Base-by-base conservation (phyloP, 2,797 vertebrate genomes). In the Cetoscarus ocellatus region DNA sequence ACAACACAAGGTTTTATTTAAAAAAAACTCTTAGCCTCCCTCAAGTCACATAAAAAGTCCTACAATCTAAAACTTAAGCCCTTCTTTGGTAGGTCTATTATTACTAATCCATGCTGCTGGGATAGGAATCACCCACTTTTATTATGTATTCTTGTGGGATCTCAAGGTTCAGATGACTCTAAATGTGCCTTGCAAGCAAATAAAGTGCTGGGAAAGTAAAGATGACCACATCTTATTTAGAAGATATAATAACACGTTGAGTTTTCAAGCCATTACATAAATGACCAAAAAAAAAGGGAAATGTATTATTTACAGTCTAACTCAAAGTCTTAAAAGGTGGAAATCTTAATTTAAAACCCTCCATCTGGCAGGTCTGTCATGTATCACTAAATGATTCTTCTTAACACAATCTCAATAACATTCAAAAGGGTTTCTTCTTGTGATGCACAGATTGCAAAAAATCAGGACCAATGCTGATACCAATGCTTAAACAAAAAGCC, bases 41-140 rank as follows among this genome's bases (percentile, higher is more conserved):
- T 18, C 3, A 0, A 27, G 45, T 12, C 54, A n/a, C 14, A 18
- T 45, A 54, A 68, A 70, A 13, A 76, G 19, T 42, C 61, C 10
- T 9, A 38, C 51, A 64, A 42, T 71, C 36, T 13, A 40, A 64
- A 34, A 47, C 27, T 48, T 55, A 14, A 72, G 54, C 60, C 57
- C 14, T 69, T 51, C 15, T 68, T 68, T 79, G 63, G 43, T 54
- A 63, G 18, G 13, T 76, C 34, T 43, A 57, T 57, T 56, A 49
- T 38, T 69, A 35, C 18, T 68, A 56, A 58, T 57, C 48, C 18
- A 66, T 39, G 45, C 19, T 43, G 43, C 42, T 66, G 47, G 17
- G 66, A 73, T 18, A 56, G 73, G 35, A 3, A 18, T 48, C 47
- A 56, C 36, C 66, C 14, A 81, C 50, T 39, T 58, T 43, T 1